These are phyloP conservation scores for Thamnaconus septentrionalis DNA, from an alignment of 2,113 vertebrate species.

Conservation along the genomic window DNA sequence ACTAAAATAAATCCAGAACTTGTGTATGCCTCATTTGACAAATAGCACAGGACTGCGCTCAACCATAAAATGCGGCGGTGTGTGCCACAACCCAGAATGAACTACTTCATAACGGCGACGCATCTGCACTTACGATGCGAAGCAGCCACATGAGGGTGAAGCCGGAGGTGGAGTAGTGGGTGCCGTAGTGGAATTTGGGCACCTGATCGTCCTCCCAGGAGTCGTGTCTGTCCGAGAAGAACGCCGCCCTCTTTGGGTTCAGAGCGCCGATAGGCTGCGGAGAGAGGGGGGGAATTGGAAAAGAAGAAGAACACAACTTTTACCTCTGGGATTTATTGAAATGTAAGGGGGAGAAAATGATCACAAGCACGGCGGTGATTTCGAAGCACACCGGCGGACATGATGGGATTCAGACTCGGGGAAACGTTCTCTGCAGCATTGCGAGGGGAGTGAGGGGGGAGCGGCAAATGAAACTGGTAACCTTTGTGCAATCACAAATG, in stretches of 20 bases:
- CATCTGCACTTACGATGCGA: constrained; percentile 84
- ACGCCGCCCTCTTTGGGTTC: constrained; percentile 95
- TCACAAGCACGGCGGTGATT: too few species aligned
- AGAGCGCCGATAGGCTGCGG: constrained; percentile 91
- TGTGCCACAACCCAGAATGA: too few species aligned
- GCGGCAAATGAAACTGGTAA: constrained; percentile 59
- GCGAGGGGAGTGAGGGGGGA: not conserved
- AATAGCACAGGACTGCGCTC: too few species aligned
- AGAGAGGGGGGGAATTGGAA: not conserved
- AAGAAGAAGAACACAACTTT: constrained; percentile 1
- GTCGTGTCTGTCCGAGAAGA: constrained; percentile 92
- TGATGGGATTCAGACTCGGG: too few species aligned
- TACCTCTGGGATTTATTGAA: constrained; percentile 3
- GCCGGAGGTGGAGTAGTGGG: constrained; percentile 96
- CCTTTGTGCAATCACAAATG: constrained; percentile 68
- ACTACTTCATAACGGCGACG: too few species aligned
- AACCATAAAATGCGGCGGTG: too few species aligned
- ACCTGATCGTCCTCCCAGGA: constrained; percentile 98
- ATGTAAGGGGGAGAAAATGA: not conserved
- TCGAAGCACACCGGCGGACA: too few species aligned
- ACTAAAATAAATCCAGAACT: constrained; percentile 8
- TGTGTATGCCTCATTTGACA: too few species aligned
- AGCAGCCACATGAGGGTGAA: constrained; percentile 94
- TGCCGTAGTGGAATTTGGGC: constrained; percentile 97
- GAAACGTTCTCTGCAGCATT: not conserved